phyloP scores from a whole-genome alignment of 1,140 invertebrate species.

The Cyclina sinensis region DNA sequence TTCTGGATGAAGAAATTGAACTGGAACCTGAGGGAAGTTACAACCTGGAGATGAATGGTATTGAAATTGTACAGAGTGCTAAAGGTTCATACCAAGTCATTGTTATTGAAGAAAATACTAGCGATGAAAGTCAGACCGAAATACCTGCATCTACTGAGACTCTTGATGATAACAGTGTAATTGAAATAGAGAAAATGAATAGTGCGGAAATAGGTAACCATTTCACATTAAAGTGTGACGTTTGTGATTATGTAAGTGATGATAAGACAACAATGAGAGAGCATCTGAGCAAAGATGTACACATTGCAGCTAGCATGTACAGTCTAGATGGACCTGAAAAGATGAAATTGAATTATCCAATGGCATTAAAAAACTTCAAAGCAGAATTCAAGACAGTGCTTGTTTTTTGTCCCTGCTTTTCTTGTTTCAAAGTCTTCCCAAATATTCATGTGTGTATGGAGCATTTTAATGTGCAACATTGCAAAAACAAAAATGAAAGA shows the following conservation, averaged over 20 bases:
- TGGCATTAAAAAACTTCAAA: not conserved
- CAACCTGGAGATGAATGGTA: not conserved
- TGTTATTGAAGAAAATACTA: not conserved
- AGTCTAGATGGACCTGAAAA: not conserved
- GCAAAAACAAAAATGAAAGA: not conserved
- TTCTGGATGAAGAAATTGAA: not conserved
- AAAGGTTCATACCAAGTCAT: not conserved
- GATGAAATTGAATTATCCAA: not conserved
- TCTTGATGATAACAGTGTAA: too few species aligned
- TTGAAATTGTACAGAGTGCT: not conserved
- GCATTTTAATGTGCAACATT: not conserved
- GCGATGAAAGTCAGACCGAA: not conserved
- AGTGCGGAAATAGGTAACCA: not conserved
- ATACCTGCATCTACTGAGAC: too few species aligned
- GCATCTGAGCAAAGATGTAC: not conserved
- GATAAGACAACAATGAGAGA: not conserved
- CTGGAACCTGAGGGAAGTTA: not conserved
- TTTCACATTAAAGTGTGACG: not conserved
- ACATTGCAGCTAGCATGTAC: conserved; percentile 7
- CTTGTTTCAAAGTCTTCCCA: not conserved
- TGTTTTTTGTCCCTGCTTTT: not conserved
- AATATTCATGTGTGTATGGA: not conserved
- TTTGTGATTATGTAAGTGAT: not conserved
- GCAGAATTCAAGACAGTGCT: conserved; percentile 15
- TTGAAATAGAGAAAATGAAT: conserved; percentile 1